Evolutionary conservation across 2,888 invertebrate genomes (phyloP).

Genomic region (Yponomeuta cagnagella): DNA sequence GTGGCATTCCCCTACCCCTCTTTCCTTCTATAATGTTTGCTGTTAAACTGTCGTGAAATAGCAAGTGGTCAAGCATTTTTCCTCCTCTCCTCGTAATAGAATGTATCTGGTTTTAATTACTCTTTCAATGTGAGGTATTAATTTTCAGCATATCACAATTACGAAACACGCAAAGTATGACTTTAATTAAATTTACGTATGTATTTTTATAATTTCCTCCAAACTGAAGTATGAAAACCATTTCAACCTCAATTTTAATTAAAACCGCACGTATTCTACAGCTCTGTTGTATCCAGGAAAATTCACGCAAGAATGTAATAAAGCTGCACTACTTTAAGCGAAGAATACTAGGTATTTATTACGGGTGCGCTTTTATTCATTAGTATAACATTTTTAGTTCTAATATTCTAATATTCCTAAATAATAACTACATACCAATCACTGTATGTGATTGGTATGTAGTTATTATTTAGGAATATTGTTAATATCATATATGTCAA

Average conservation of each 20-base stretch:
- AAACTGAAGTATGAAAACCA: not conserved
- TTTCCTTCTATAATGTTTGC: no score
- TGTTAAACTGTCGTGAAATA: no score
- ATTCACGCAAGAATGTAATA: slow-evolving; percentile 9
- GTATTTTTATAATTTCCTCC: slow-evolving; percentile 1
- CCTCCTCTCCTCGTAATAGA: not conserved
- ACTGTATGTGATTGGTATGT: no score
- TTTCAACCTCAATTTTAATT: slow-evolving; percentile 5
- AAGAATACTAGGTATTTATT: not conserved
- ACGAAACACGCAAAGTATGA: not conserved
- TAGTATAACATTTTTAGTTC: not conserved
- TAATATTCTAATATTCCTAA: not conserved
- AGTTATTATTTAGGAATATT: no score
- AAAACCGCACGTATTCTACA: slow-evolving; percentile 8
- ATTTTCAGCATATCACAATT: not conserved
- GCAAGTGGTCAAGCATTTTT: not conserved
- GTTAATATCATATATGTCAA: no score
- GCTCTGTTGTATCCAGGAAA: not conserved
- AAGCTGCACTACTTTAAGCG: slow-evolving; percentile 2
- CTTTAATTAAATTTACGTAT: not conserved
- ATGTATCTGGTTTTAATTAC: not conserved
- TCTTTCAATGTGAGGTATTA: not conserved
- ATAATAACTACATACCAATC: no score
- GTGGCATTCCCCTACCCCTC: no score
- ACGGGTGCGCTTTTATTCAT: no score